A percentile compares a stretch with the other conserved stretches of the same genome.
These are phyloP conservation scores for Subacronicta megacephala DNA, from an alignment of 2,888 invertebrate species.

Conservation along the genomic window DNA sequence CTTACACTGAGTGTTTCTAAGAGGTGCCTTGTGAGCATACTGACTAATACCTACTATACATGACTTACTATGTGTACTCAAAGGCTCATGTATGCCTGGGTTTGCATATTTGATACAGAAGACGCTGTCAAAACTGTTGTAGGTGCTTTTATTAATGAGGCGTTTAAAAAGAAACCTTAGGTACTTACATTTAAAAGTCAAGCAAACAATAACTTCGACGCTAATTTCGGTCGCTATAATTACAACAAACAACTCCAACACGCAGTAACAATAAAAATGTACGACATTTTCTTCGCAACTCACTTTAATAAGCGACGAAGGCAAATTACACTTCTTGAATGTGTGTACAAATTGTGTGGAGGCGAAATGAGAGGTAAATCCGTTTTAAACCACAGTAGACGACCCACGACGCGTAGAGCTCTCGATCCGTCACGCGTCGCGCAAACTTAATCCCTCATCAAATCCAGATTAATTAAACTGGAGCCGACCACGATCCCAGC, in stretches of 20 bases:
- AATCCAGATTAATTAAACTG: constrained; percentile 88
- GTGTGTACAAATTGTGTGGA: constrained; percentile 82
- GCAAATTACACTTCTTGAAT: constrained; percentile 73
- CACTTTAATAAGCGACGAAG: constrained; percentile 56
- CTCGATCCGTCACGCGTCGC: constrained; percentile 87
- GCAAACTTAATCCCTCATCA: constrained; percentile 87
- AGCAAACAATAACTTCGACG: not conserved
- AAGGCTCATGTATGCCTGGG: constrained; percentile 36
- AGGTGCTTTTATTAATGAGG: not conserved
- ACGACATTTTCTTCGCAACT: constrained; percentile 45
- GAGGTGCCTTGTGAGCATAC: constrained; percentile 44
- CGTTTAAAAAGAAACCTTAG: not conserved
- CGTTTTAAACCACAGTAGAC: constrained; percentile 83
- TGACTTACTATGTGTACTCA: constrained; percentile 27
- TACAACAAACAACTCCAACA: constrained; percentile 9
- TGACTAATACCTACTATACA: constrained; percentile 39
- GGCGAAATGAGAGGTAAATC: constrained; percentile 82
- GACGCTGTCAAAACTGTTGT: constrained; percentile 3
- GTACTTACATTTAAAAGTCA: not conserved
- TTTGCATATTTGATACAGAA: constrained; percentile 38
- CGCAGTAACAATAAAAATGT: constrained; percentile 18
- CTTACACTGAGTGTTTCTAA: constrained; percentile 45
- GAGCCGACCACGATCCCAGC: constrained; percentile 77
- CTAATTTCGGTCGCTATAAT: constrained; percentile 9
- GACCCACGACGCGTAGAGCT: constrained; percentile 73